Conservation (phyloP, 2,113 vertebrate genomes). For the Micronycteris hirsuta region DNA sequence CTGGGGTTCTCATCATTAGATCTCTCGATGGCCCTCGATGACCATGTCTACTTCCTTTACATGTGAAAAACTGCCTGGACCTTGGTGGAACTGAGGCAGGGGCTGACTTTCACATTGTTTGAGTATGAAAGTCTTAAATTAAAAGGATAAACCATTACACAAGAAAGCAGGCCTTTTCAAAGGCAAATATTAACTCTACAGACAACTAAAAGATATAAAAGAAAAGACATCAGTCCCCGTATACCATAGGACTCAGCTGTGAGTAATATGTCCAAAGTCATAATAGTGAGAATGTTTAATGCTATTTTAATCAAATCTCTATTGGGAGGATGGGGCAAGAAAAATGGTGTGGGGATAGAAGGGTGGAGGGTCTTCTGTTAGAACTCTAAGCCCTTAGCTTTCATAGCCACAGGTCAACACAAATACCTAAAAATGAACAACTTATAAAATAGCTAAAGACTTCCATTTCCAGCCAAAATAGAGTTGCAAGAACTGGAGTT, state of each 20-base stretch:
- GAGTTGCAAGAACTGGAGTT: neutral
- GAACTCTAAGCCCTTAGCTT: neutral
- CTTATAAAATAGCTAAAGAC: neutral
- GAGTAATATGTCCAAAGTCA: neutral
- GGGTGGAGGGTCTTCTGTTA: neutral
- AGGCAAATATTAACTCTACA: neutral
- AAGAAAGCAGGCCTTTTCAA: neutral
- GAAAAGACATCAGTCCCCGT: neutral
- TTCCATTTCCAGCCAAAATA: neutral
- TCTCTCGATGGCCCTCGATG: too few relatives aligned
- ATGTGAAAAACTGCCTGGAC: neutral
- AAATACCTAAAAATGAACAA: neutral
- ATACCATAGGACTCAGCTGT: neutral
- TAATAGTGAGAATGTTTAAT: neutral
- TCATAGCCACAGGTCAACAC: neutral
- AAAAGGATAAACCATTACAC: conserved; percentile 12
- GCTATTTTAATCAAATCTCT: neutral
- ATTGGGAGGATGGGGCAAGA: neutral
- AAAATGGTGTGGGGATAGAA: neutral
- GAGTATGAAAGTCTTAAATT: neutral
- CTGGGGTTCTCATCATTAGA: neutral
- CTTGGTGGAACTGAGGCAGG: neutral
- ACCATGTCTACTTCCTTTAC: neutral
- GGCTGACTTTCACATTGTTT: neutral
- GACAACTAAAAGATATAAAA: neutral